Conservation (phyloP, 1,140 invertebrate species). For the Plectrocnemia conspersa region DNA sequence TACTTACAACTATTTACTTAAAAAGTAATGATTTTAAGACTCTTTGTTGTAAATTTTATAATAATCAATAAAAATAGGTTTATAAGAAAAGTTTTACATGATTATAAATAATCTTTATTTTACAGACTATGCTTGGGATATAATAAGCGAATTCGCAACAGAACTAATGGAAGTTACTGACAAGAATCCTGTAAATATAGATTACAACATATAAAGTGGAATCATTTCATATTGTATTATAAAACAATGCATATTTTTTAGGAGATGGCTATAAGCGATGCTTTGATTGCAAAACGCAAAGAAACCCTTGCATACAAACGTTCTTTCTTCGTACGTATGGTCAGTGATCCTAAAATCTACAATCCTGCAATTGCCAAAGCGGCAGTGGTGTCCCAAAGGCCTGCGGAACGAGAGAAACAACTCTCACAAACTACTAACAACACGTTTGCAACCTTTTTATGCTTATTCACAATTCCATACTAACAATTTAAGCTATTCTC, state of each 20-base stretch:
- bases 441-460: slow-evolving; percentile 7
- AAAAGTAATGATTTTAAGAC: no score
- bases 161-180: slow-evolving; percentile 69
- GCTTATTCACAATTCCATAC: neutral
- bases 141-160: slow-evolving; percentile 78
- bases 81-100: no score
- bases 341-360: slow-evolving; percentile 93
- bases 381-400: slow-evolving; percentile 51
- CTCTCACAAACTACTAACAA: slow-evolving; percentile 5
- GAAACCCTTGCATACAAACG: slow-evolving; percentile 82
- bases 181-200: slow-evolving; percentile 53
- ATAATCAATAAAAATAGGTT: no score
- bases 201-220: neutral
- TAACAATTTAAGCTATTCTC: neutral
- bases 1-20: no score
- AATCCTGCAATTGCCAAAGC: slow-evolving; percentile 80
- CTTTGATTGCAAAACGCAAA: slow-evolving; percentile 42
- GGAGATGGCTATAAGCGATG: slow-evolving; percentile 43
- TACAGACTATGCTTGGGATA: slow-evolving; percentile 83
- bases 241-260: neutral
- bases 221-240: neutral
- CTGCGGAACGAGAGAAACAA: slow-evolving; percentile 42
- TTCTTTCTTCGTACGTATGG: slow-evolving; percentile 96
- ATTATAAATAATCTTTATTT: no score
- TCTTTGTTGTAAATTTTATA: no score